Evolutionary conservation across 1,140 invertebrate genomes (phyloP).

Genomic region (Sarcophaga bullata): DNA sequence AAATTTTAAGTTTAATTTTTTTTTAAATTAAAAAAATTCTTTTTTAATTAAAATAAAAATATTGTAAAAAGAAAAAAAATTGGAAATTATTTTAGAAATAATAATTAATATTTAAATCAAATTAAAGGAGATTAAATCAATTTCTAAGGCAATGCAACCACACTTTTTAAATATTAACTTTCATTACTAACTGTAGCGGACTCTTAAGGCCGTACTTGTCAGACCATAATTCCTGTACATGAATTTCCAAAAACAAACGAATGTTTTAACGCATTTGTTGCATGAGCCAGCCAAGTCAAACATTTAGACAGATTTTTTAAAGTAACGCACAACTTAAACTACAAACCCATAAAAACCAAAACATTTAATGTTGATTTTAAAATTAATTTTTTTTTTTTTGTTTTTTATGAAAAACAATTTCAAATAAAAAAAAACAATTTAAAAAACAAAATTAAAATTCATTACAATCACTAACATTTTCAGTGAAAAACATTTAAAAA

Average conservation of each 20-base stretch:
- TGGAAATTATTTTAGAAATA: too few relatives aligned
- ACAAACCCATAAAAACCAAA: not conserved
- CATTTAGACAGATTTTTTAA: not conserved
- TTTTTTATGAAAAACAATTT: too few relatives aligned
- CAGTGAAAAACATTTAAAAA: too few relatives aligned
- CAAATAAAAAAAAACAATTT: not conserved
- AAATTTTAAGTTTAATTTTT: too few relatives aligned
- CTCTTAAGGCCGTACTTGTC: not conserved
- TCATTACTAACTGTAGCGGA: not conserved
- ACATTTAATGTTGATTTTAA: not conserved
- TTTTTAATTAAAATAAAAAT: too few relatives aligned
- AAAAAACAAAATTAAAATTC: slow-evolving; percentile 7
- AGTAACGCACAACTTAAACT: slow-evolving; percentile 16
- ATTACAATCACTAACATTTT: not conserved
- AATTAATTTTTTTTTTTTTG: too few relatives aligned
- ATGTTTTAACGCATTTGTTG: not conserved
- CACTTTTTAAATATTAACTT: too few relatives aligned
- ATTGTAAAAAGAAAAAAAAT: too few relatives aligned
- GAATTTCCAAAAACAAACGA: not conserved
- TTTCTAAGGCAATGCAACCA: too few relatives aligned
- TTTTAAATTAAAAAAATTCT: too few relatives aligned
- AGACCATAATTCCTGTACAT: not conserved
- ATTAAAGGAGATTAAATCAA: too few relatives aligned
- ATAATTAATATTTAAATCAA: too few relatives aligned
- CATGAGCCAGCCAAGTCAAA: not conserved